These are phyloP conservation scores for Amniataba percoides DNA, from an alignment of 2,797 vertebrate genomes.

Conservation along the genomic window DNA sequence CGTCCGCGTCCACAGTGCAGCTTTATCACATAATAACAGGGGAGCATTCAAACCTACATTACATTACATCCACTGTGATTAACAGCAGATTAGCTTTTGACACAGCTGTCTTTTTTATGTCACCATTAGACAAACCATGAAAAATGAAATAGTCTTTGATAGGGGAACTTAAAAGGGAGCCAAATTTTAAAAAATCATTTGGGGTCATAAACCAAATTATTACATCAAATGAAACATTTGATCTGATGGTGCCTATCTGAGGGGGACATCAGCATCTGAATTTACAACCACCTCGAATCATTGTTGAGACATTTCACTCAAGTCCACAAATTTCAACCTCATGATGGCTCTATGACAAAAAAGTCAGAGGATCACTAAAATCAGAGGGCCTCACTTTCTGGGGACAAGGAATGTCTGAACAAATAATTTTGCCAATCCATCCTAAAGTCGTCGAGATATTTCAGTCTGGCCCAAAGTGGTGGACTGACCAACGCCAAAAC, in stretches of 20 bases:
- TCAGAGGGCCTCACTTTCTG: fast-evolving
- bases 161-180: background rate
- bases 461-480: background rate
- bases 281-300: background rate
- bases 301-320: background rate
- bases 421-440: too few species aligned
- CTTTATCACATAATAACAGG: background rate
- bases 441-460: background rate
- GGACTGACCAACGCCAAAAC: background rate
- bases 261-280: background rate
- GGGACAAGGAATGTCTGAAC: background rate
- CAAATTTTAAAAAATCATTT: background rate
- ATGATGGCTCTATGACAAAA: background rate
- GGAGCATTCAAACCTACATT: background rate
- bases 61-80: background rate
- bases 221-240: background rate
- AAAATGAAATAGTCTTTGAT: background rate
- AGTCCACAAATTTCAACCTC: background rate
- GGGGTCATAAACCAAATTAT: background rate
- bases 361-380: background rate
- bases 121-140: background rate
- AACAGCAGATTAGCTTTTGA: background rate
- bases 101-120: background rate
- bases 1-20: background rate
- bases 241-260: background rate